Base-by-base conservation (phyloP, 1,140 invertebrate species). In the Habropoda laboriosa region DNA sequence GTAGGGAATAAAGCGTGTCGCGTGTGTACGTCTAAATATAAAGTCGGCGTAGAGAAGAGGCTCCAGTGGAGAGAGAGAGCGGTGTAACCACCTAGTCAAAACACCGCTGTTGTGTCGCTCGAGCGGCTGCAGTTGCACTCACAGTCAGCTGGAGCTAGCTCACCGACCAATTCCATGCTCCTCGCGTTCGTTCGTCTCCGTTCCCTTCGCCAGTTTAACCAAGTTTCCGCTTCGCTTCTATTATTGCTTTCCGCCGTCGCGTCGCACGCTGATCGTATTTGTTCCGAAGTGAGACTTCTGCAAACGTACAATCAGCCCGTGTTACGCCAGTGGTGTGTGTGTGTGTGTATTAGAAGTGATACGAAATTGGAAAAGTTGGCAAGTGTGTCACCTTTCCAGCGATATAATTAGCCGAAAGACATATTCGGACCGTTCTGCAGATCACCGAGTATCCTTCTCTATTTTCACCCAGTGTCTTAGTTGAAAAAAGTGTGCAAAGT, bases 21-120 rank as follows among this genome's bases (percentile, higher is more conserved):
- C 78, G 51, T 63, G 75, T 80, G 35, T 27, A 82, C 57, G 68
- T 76, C 86, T 88, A 88, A 88, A 88, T 87, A 88, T 88, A 88
- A 87, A 88, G 78, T 80, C 57, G 42, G 51, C 18, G 71, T 57
- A 66, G 40, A 24, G 47, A 77, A 68, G 81, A 71, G 70, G 49
- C 61, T 67, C 47, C 70, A 67, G 79, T 32, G 64, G 64, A 51
- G 75, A 51, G 75, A 64, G 71, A 70, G 73, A 66, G 49, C 49
- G 21, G 74, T 68, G 38, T 72, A 45, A 79, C 58, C 70, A 73
- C 68, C 70, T 73, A 79, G 68, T 79, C 38, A 63, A 73, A 79
- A 79, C 70, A 79, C 77, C 45, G n/a, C 27, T 40, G 57, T 47
- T 51, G 68, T 45, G 45, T 55, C 55, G 35, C 32, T 38, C 27